These are phyloP conservation scores for Pedetes capensis DNA, from an alignment of 2,113 vertebrate species.

Conservation along the genomic window DNA sequence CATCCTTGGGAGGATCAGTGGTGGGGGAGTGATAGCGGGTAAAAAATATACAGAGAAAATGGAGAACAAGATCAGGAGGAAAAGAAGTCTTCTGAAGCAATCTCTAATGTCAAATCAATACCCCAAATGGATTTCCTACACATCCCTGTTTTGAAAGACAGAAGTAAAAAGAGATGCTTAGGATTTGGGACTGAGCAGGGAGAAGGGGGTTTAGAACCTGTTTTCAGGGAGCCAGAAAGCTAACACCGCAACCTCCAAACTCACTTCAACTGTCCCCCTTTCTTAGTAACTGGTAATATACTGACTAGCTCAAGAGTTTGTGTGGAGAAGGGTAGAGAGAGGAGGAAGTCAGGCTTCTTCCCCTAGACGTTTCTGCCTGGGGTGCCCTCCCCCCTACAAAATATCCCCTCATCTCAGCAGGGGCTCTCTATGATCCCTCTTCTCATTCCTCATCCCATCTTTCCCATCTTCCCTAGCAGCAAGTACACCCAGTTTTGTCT, in stretches of 20 bases:
- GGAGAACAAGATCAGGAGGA: not conserved
- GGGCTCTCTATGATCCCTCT: not conserved
- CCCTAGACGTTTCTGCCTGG: not conserved
- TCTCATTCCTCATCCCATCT: not conserved
- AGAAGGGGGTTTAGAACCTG: not conserved
- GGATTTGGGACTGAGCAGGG: not conserved
- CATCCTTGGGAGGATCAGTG: not conserved
- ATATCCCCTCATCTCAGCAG: not conserved
- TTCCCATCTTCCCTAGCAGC: not conserved
- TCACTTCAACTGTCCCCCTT: not conserved
- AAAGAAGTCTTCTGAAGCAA: not conserved
- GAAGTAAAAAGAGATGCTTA: not conserved
- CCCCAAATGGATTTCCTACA: not conserved
- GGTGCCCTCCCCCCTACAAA: not conserved
- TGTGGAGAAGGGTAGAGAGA: not conserved
- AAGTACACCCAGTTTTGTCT: not conserved
- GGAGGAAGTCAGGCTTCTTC: not conserved
- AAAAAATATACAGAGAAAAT: not conserved
- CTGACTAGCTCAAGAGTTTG: not conserved
- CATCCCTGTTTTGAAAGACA: not conserved
- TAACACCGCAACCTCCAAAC: not conserved
- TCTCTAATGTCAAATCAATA: not conserved
- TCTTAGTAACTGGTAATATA: not conserved
- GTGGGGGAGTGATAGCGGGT: not conserved
- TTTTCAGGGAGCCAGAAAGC: not conserved